Evolutionary conservation across 2,113 vertebrate species (phyloP).

Genomic region (Chaetodon trifascialis): DNA sequence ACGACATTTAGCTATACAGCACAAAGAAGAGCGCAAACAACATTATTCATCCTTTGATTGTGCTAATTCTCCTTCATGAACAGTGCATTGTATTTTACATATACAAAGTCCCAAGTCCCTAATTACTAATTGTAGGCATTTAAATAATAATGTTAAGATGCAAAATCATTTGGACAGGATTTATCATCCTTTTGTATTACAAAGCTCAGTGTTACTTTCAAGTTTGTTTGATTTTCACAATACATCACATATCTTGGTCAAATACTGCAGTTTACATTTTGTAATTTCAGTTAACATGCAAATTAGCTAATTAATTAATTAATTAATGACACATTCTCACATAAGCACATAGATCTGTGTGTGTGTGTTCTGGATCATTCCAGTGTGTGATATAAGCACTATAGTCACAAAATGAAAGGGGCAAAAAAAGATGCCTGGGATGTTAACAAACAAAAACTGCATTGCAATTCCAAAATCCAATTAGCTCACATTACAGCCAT

Average conservation of each 20-base stretch:
- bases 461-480: background rate
- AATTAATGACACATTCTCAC: background rate
- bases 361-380: background rate
- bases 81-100: no score
- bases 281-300: background rate
- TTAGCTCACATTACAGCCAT: constrained; percentile 32
- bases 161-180: background rate
- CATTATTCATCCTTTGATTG: no score
- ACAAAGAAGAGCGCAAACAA: no score
- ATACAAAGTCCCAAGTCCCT: no score
- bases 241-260: background rate
- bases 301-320: background rate
- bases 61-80: background rate
- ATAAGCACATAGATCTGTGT: background rate
- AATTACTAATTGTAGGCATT: no score
- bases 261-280: background rate
- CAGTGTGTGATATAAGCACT: background rate
- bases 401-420: no score
- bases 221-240: background rate
- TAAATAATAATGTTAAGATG: background rate
- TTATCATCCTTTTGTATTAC: background rate
- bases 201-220: background rate
- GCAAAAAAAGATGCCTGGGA: background rate
- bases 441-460: background rate
- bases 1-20: no score